Evolutionary conservation across 2,888 invertebrate genomes (phyloP), one percentile per base, ranked within the genome.

Genomic region (Drosophila prolongata): DNA sequence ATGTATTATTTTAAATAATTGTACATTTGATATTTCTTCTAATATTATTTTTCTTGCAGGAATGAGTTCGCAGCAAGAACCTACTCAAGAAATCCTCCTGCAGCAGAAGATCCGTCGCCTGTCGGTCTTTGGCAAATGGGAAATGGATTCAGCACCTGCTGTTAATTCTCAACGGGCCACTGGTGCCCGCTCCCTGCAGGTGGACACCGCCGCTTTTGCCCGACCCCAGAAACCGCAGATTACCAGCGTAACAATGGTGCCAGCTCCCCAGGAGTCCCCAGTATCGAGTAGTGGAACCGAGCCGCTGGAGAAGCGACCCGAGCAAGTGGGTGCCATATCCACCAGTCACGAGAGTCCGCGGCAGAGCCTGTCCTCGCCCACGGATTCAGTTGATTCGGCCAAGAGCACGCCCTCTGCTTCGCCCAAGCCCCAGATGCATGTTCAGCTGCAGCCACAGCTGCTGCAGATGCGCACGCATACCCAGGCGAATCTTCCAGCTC

Each of bases 271-370:
- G 61, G 90, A 90, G 66, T 92, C 91, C 5, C 91, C 91, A 0
- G 90, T 91, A 3, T 90, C 91, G 11, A 91, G 90, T 64, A 90
- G 71, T 38, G 76, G 68, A 0, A 6, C 59, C 0, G 91, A 76
- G n/a, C 6, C 16, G 3, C 19, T 59, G 1, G 87, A 87, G 40
- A 94, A 95, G 80, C 94, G 94, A 1, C 97, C 97, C 0, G 96
- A 96, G 68, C 97, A 97, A 90, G 97, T 96, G 6, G 97, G 96
- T 0, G 95, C 96, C 1, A 96, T 97, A 10, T 97, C 96, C 79
- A 97, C 97, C 0, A 97, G 96, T 90, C 95, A 96, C 83, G 96
- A 96, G 42, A 95, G 96, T 50, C 95, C 96, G 0, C 95, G 95
- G 71, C 93, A 94, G 1, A 94, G 94, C 73, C 94, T 95, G 0